A percentile compares a stretch with the other conserved stretches of the same genome.
phyloP scores from a whole-genome alignment of 2,797 vertebrate species.

The Malurus leucopterus region DNA sequence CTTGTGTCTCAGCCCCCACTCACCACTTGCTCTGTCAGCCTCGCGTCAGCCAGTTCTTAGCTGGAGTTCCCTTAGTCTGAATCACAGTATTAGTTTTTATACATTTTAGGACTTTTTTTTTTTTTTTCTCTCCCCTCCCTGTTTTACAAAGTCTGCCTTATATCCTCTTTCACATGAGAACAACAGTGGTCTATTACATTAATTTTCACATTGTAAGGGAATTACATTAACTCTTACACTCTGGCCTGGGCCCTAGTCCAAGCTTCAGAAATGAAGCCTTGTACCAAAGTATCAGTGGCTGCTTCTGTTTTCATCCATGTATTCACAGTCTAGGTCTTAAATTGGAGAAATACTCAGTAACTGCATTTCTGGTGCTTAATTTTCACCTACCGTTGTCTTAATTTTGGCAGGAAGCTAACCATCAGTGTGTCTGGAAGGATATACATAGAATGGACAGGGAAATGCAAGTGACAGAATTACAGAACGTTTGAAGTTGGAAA shows the following conservation, averaged over 20 bases:
- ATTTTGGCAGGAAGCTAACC: not conserved
- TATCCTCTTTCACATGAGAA: constrained; percentile 3
- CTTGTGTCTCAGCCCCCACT: not conserved
- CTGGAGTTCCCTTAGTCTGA: not conserved
- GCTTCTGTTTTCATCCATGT: not conserved
- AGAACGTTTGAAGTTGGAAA: not conserved
- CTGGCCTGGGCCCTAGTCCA: not conserved
- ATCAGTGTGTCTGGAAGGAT: not conserved
- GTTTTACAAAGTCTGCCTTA: constrained; percentile 14
- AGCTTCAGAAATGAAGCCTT: not conserved
- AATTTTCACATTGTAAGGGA: not conserved
- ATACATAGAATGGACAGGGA: not conserved
- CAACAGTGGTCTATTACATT: not conserved
- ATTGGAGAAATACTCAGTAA: not conserved
- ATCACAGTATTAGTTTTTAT: not conserved
- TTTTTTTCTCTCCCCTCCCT: not conserved
- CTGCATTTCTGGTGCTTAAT: not conserved
- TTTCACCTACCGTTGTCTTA: not conserved
- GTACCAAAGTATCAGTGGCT: not conserved
- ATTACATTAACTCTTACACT: constrained; percentile 8
- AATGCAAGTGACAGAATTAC: not conserved
- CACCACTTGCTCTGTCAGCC: not conserved
- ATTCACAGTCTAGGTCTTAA: not conserved
- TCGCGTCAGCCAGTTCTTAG: not conserved
- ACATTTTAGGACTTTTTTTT: not conserved